Conservation (phyloP, 2,888 invertebrate genomes). For the Aethes cnicana region DNA sequence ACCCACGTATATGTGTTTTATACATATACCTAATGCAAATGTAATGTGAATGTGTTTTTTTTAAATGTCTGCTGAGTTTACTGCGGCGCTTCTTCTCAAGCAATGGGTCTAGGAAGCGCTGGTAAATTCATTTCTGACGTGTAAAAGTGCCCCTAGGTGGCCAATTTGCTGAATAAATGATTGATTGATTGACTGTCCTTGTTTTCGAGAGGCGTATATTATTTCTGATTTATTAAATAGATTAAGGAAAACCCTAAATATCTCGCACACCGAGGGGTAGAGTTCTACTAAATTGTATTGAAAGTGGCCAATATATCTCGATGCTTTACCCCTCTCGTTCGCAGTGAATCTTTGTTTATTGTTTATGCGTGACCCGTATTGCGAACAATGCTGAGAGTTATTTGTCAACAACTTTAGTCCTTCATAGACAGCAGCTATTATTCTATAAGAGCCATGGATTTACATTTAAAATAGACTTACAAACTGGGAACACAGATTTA, state of each 20-base stretch:
- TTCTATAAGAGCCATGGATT: conserved; percentile 27
- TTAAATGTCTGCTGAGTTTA: too few species aligned
- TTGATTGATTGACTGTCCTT: too few species aligned
- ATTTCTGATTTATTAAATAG: conserved; percentile 19
- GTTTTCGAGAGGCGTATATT: conserved; percentile 2
- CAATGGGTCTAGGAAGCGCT: too few species aligned
- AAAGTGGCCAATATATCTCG: conserved; percentile 27
- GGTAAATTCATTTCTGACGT: too few species aligned
- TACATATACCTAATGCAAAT: too few species aligned
- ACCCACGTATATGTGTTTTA: too few species aligned
- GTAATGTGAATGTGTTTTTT: too few species aligned
- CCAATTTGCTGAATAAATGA: too few species aligned
- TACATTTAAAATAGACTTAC: conserved; percentile 25
- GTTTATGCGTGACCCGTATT: conserved; percentile 27
- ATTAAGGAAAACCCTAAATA: conserved; percentile 23
- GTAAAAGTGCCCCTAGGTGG: too few species aligned
- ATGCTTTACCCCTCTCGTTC: conserved; percentile 10
- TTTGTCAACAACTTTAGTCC: conserved; percentile 29
- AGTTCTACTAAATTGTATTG: conserved; percentile 22
- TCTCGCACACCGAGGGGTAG: conserved; percentile 18
- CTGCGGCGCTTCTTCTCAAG: too few species aligned
- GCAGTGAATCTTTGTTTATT: conserved; percentile 27
- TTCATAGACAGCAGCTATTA: conserved; percentile 26
- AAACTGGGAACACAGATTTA: conserved; percentile 7
- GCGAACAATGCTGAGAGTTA: conserved; percentile 25